These are phyloP conservation scores for Ptychoptera contaminata DNA, from an alignment of 2,888 invertebrate genomes.

Conservation along the genomic window DNA sequence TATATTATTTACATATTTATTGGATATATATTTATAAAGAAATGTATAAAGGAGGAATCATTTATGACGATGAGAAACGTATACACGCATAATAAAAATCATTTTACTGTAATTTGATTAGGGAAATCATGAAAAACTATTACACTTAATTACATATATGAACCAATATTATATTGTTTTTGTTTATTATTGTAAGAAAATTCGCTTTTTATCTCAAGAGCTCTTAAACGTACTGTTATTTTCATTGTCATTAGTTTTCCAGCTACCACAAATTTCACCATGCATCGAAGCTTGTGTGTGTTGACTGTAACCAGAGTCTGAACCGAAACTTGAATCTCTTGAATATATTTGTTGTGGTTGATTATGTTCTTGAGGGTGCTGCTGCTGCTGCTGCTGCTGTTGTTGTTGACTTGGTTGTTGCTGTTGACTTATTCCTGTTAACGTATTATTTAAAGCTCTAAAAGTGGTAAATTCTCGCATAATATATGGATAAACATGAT, in stretches of 20 bases:
- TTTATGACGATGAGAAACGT: too few species aligned
- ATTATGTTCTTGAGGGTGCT: conserved; percentile 6
- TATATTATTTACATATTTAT: too few species aligned
- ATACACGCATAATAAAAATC: too few species aligned
- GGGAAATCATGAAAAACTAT: too few species aligned
- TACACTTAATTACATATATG: too few species aligned
- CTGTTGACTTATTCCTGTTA: conserved; percentile 3
- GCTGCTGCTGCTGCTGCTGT: conserved; percentile 4
- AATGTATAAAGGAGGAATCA: too few species aligned
- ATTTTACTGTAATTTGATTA: too few species aligned
- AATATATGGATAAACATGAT: conserved; percentile 32
- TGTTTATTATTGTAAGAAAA: too few species aligned
- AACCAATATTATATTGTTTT: too few species aligned
- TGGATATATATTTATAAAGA: too few species aligned
- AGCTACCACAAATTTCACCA: conserved; percentile 6
- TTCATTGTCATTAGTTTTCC: conserved; percentile 4
- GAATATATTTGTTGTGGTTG: conserved; percentile 36
- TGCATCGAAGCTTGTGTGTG: conserved; percentile 25
- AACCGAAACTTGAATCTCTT: conserved; percentile 64
- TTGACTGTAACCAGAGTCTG: conserved; percentile 75
- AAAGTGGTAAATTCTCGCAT: conserved; percentile 10
- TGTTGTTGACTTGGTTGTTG: conserved; percentile 6
- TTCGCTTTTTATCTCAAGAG: conserved; percentile 8
- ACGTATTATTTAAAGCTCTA: conserved; percentile 9
- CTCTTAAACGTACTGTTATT: conserved; percentile 9